These are phyloP conservation scores for Caenorhabditis virilis DNA, from an alignment of 2,888 invertebrate genomes.

Conservation along the genomic window DNA sequence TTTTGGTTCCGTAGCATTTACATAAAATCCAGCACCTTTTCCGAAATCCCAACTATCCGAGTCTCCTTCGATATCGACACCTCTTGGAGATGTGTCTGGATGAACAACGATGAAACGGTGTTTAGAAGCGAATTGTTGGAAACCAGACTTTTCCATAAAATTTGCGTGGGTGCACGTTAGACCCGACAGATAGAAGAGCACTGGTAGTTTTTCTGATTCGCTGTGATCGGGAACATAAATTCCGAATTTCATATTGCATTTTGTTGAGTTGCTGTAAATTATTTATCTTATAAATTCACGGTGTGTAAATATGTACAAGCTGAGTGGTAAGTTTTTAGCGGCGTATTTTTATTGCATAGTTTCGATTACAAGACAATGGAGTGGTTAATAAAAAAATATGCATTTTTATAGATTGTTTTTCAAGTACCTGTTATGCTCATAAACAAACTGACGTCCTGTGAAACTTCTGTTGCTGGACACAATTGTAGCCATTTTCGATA, in stretches of 20 bases:
- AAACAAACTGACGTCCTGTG: slow-evolving; percentile 11
- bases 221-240: slow-evolving; percentile 83
- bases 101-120: slow-evolving; percentile 80
- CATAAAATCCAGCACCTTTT: slow-evolving; percentile 88
- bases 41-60: slow-evolving; percentile 93
- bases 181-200: slow-evolving; percentile 62
- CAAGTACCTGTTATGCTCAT: slow-evolving; percentile 11
- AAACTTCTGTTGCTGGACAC: slow-evolving; percentile 22
- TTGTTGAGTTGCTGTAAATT: slow-evolving; percentile 75
- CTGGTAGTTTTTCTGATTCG: slow-evolving; percentile 59
- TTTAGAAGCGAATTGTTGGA: slow-evolving; percentile 81
- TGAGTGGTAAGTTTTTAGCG: no score
- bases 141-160: slow-evolving; percentile 92
- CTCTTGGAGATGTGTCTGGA: slow-evolving; percentile 84
- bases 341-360: no score
- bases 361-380: no score
- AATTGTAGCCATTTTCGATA: slow-evolving; percentile 23
- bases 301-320: no score
- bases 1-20: slow-evolving; percentile 87
- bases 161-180: slow-evolving; percentile 92
- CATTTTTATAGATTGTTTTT: neutral
- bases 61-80: slow-evolving; percentile 86
- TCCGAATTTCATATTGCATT: slow-evolving; percentile 91
- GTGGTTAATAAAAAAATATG: no score
- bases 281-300: neutral